phyloP scores from a whole-genome alignment of 2,113 vertebrate genomes.

The Cichladusa arquata region DNA sequence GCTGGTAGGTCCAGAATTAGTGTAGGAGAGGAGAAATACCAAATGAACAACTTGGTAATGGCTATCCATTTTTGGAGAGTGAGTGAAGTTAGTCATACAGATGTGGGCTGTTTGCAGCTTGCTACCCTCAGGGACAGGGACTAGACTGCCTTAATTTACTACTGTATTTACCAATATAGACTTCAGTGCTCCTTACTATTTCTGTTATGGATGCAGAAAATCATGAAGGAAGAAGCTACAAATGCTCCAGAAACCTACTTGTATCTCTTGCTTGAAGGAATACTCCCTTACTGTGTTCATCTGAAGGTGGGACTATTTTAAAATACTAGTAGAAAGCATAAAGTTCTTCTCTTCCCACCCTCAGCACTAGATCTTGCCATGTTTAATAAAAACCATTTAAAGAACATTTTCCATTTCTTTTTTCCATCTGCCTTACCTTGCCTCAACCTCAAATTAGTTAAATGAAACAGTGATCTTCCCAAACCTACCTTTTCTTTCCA shows the following conservation, averaged over 20 bases:
- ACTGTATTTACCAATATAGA: not conserved
- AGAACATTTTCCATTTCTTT: slow-evolving; percentile 9
- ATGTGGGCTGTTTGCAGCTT: not conserved
- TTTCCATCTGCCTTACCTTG: slow-evolving; percentile 24
- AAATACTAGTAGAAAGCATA: not conserved
- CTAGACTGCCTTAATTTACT: not conserved
- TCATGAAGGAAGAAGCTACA: not conserved
- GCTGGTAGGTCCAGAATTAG: not conserved
- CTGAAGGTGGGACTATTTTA: slow-evolving; percentile 8
- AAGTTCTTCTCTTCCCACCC: not conserved
- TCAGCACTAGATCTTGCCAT: not conserved
- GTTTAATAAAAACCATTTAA: slow-evolving; percentile 4
- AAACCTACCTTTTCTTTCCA: not conserved
- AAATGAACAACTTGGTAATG: not conserved
- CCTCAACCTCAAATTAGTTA: slow-evolving; percentile 36
- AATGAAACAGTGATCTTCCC: slow-evolving; percentile 17
- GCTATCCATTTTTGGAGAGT: not conserved
- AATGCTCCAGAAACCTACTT: not conserved
- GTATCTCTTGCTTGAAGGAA: not conserved
- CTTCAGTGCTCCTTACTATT: not conserved
- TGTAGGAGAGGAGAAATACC: not conserved
- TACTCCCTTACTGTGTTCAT: not conserved
- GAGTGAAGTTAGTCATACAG: not conserved
- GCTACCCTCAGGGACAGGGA: not conserved
- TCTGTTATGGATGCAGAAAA: slow-evolving; percentile 6